Conservation (phyloP, 1,140 invertebrate genomes). For the Hestina assimilis region DNA sequence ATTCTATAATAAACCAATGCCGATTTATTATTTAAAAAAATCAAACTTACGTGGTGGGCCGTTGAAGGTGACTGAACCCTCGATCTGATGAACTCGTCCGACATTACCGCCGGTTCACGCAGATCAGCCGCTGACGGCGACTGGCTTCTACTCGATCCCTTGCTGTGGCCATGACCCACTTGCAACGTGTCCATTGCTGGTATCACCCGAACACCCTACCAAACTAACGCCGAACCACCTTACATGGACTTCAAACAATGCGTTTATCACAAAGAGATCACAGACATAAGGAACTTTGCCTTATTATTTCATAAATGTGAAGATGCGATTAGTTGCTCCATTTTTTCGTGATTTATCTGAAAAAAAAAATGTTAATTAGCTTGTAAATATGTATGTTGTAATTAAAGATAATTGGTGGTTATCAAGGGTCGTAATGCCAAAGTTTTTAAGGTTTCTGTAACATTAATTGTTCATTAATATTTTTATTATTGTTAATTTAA, state of each 20-base stretch:
- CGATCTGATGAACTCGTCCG: constrained; percentile 67
- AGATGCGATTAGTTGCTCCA: background rate
- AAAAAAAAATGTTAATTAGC: background rate
- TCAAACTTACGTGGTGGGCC: constrained; percentile 50
- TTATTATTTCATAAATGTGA: background rate
- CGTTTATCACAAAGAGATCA: constrained; percentile 10
- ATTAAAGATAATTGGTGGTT: background rate
- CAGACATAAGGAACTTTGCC: constrained; percentile 16
- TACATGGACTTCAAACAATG: constrained; percentile 38
- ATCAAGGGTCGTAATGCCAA: constrained; percentile 2
- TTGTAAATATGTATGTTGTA: constrained; percentile 4
- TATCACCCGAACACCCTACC: too few species aligned
- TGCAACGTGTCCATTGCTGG: constrained; percentile 64
- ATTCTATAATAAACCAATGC: too few species aligned
- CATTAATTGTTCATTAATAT: too few species aligned
- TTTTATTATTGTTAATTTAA: too few species aligned
- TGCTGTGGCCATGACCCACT: constrained; percentile 58
- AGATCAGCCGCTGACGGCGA: constrained; percentile 67
- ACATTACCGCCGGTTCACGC: constrained; percentile 59
- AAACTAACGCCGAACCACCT: too few species aligned
- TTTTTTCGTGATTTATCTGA: constrained; percentile 7
- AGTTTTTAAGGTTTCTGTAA: too few species aligned
- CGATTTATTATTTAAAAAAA: background rate
- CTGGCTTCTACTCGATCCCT: constrained; percentile 71
- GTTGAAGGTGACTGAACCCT: constrained; percentile 66